Evolutionary conservation across 1,140 invertebrate species (phyloP), one percentile per base, ranked within the genome.

Genomic region (Andrena cerasifolii): DNA sequence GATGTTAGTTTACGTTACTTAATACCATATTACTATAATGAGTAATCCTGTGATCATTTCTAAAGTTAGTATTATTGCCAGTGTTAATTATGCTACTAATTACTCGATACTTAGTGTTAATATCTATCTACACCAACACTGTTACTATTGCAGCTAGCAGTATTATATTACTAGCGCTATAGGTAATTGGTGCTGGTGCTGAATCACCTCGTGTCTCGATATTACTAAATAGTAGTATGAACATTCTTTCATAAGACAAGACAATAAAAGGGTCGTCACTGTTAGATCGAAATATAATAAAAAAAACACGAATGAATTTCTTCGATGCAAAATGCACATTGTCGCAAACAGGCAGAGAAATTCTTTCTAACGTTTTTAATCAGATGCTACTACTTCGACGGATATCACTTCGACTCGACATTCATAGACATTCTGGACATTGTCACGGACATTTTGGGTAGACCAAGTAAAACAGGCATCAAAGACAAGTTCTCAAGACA

Each of bases 341-440:
- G 58, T 7, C 47, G 18, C 61, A 61, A 49, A 71, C 31, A 47
- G 45, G 33, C 28, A 28, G 26, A 28, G 8, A 72, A 24, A 3
- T 45, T 26, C 6, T 43, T 61, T 78, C 43, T 56, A 6, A 51
- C n/a, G 4, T 2, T n/a, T 1, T 75, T 24, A 62, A 54, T 58
- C n/a, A 10, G 12, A 28, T 16, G 6, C 36, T 40, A 40, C 10
- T 40, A 40, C 10, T 71, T 43, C 28, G 2, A 21, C 2, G 33
- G 10, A 51, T 12, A 49, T 8, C 8, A 6, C 40, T 56, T 68
- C 14, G 26, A 45, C 18, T 36, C 18, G 24, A 71, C 54, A 49
- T 68, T 77, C 47, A 58, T 33, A 49, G 12, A 49, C 74, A 82
- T 74, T 83, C 58, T 36, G 33, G 7, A 77, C 24, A 31, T 68